phyloP scores from a whole-genome alignment of 2,888 invertebrate species.

The Palloptera scutellata region DNA sequence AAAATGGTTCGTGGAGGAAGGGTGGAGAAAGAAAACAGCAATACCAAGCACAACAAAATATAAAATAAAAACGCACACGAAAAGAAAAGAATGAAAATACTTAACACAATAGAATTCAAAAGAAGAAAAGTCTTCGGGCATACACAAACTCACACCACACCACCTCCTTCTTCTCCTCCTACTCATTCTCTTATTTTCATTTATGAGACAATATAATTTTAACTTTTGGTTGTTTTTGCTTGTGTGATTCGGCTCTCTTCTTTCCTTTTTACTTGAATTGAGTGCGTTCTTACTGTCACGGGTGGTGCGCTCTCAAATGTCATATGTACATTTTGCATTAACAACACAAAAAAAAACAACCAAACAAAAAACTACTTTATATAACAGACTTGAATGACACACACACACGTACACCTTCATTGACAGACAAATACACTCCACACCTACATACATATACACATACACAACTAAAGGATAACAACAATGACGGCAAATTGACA shows the following conservation, averaged over 20 bases:
- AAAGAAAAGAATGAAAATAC: slow-evolving; percentile 1
- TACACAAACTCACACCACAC: slow-evolving; percentile 13
- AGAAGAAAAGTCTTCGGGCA: slow-evolving; percentile 5
- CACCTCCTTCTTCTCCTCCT: not conserved
- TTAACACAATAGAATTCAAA: slow-evolving; percentile 21
- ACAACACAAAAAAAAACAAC: slow-evolving; percentile 12
- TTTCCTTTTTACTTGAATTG: not conserved
- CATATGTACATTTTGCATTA: slow-evolving; percentile 7
- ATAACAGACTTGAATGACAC: not conserved
- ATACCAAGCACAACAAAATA: not conserved
- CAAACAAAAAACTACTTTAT: slow-evolving; percentile 10
- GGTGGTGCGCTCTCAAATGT: slow-evolving; percentile 14
- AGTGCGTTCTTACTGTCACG: not conserved
- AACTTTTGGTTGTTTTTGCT: not conserved
- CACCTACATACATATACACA: too few relatives aligned
- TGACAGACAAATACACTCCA: not conserved
- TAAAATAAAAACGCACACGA: not conserved
- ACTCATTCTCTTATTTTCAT: not conserved
- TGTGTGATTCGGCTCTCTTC: not conserved
- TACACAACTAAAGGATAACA: slow-evolving; percentile 25
- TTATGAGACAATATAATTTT: not conserved
- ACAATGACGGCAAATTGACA: slow-evolving; percentile 27
- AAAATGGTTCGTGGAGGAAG: not conserved
- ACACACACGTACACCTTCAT: slow-evolving; percentile 4
- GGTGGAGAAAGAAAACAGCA: not conserved